Percentiles rank a stretch among this genome's conserved stretches.
Evolutionary conservation across 2,888 invertebrate species (phyloP).

Genomic region (Ischnura elegans): DNA sequence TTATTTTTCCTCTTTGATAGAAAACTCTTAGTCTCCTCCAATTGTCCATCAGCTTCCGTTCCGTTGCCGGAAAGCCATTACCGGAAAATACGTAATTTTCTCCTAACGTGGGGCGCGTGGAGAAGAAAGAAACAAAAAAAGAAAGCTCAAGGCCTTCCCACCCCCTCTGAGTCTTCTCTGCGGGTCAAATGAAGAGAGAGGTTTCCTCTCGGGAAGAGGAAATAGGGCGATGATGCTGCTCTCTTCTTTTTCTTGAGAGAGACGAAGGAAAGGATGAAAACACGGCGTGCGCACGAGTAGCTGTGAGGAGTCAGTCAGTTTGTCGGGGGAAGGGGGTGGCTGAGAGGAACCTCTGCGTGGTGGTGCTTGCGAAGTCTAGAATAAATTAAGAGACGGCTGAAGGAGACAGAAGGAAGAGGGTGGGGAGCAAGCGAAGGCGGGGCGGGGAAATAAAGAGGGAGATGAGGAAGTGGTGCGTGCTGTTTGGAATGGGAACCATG

Average conservation of each 20-base stretch:
- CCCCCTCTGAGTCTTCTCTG: background rate
- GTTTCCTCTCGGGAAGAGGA: background rate
- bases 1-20: too few species aligned
- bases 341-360: background rate
- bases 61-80: background rate
- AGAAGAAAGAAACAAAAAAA: background rate
- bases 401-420: background rate
- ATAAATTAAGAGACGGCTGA: conserved; percentile 36
- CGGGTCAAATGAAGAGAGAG: background rate
- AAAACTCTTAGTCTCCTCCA: too few species aligned
- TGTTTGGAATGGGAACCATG: background rate
- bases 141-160: background rate
- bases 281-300: conserved; percentile 44
- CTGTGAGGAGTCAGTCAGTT: conserved; percentile 9
- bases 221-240: background rate
- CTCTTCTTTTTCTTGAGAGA: background rate
- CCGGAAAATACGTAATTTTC: background rate
- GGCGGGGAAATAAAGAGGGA: background rate
- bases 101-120: background rate
- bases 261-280: background rate
- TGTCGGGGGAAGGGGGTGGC: background rate
- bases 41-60: background rate
- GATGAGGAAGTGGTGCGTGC: background rate
- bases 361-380: background rate
- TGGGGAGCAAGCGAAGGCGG: background rate